These are phyloP conservation scores for Caligus rogercresseyi DNA, from an alignment of 1,140 invertebrate genomes.

Conservation along the genomic window DNA sequence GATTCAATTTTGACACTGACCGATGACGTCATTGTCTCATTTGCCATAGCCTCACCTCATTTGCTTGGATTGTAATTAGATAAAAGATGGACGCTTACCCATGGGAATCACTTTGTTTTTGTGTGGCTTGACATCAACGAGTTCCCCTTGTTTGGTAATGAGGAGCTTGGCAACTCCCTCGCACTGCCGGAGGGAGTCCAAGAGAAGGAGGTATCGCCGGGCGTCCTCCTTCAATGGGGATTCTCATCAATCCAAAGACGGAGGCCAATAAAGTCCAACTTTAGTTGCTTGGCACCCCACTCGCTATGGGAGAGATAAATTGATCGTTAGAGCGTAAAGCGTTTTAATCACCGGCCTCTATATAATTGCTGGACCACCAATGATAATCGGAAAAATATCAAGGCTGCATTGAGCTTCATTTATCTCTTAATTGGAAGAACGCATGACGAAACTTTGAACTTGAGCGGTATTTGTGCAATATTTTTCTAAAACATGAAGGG, in stretches of 20 bases:
- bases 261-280: not conserved
- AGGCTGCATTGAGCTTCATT: no score
- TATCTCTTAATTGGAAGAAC: no score
- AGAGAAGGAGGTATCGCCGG: conserved; percentile 12
- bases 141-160: not conserved
- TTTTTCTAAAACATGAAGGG: no score
- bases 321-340: no score
- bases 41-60: no score
- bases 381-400: no score
- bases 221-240: conserved; percentile 6
- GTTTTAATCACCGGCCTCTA: no score
- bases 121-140: conserved; percentile 17
- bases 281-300: conserved; percentile 12
- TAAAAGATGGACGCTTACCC: not conserved
- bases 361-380: no score
- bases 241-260: conserved; percentile 10
- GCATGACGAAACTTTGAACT: no score
- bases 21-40: not conserved
- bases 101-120: conserved; percentile 18
- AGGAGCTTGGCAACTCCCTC: conserved; percentile 18
- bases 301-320: no score
- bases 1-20: not conserved
- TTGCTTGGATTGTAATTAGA: not conserved
- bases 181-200: conserved; percentile 18
- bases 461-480: no score